Percentiles rank a stretch among this genome's conserved stretches.
Conservation (phyloP, 2,888 invertebrate genomes). For the Macrophya alboannulata region DNA sequence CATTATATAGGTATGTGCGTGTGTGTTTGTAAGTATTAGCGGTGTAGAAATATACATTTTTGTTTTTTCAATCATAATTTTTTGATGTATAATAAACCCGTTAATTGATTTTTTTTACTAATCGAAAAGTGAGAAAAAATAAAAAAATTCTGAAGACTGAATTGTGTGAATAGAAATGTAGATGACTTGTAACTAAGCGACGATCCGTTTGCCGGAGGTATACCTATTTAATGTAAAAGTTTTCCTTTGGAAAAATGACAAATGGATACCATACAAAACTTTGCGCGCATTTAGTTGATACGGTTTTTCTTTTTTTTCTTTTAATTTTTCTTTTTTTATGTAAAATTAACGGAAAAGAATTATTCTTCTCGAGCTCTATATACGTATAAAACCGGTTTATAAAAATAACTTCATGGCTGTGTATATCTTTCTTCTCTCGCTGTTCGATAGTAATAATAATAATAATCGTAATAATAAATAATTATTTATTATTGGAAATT, state of each 20-base stretch:
- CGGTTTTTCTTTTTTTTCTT: too few relatives aligned
- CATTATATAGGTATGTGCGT: neutral
- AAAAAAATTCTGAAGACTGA: neutral
- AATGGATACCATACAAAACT: neutral
- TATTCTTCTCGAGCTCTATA: neutral
- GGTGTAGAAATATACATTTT: neutral
- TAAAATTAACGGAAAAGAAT: neutral
- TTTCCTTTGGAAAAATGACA: neutral
- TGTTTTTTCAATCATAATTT: too few relatives aligned
- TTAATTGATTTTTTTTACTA: too few relatives aligned
- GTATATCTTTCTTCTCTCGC: neutral
- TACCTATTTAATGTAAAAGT: neutral
- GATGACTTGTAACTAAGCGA: neutral
- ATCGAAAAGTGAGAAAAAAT: too few relatives aligned
- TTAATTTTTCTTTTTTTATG: neutral
- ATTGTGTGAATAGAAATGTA: neutral
- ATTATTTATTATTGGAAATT: neutral
- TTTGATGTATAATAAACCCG: too few relatives aligned
- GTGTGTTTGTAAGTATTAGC: neutral
- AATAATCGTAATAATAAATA: neutral
- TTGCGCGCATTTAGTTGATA: neutral
- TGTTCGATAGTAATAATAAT: neutral
- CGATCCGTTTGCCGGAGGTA: neutral
- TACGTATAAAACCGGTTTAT: neutral
- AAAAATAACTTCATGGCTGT: neutral